These are phyloP conservation scores for Parauchenoglanis ngamensis DNA, from an alignment of 2,797 vertebrate genomes.

Conservation along the genomic window DNA sequence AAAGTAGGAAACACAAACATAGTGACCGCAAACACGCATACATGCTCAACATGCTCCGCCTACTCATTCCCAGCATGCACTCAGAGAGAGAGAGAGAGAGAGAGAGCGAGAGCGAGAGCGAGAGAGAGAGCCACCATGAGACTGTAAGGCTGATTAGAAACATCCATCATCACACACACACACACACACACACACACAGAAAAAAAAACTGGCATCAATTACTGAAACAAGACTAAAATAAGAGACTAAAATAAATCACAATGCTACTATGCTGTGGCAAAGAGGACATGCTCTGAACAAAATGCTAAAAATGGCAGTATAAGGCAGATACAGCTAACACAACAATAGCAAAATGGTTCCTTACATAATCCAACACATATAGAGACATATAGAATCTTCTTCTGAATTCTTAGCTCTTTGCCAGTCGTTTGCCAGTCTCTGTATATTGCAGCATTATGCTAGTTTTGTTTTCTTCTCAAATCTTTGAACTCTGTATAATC, in stretches of 20 bases:
- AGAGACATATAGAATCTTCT: neutral
- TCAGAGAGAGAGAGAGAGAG: neutral
- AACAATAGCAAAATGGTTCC: neutral
- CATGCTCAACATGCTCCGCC: too few species aligned
- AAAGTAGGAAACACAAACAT: too few species aligned
- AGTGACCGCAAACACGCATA: too few species aligned
- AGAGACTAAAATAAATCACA: neutral
- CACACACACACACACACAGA: too few species aligned
- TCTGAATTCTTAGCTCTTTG: neutral
- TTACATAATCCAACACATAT: neutral
- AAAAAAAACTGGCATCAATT: slow-evolving; percentile 1
- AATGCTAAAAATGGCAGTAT: neutral
- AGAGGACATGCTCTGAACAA: neutral
- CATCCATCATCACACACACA: neutral
- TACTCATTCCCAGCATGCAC: too few species aligned
- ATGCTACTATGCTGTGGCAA: neutral
- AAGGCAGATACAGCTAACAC: neutral
- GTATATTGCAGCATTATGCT: neutral
- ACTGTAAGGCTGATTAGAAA: slow-evolving; percentile 17
- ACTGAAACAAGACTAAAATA: slow-evolving; percentile 1
- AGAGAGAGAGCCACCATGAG: neutral
- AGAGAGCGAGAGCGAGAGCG: neutral
- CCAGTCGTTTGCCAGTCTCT: neutral
- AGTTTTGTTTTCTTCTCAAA: neutral
- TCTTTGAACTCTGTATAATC: neutral